Evolutionary conservation across 2,888 invertebrate species (phyloP).

Genomic region (Pterobdella sp.): DNA sequence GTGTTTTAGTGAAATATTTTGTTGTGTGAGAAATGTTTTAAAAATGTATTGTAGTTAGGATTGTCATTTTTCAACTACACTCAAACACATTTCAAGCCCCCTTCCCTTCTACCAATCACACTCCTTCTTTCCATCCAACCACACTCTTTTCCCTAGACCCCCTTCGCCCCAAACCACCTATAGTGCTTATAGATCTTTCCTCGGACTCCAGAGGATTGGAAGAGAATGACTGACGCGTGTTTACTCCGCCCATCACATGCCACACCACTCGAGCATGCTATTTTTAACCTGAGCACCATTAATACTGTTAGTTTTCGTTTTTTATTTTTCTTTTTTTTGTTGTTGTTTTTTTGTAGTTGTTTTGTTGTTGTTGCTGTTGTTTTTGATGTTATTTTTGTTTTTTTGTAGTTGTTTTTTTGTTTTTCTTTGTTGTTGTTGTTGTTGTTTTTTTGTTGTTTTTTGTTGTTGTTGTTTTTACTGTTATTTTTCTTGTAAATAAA

Average conservation of each 20-base stretch:
- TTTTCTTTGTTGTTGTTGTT: background rate
- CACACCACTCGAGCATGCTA: background rate
- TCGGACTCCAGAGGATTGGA: background rate
- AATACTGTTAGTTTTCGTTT: background rate
- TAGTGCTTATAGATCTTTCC: conserved; percentile 23
- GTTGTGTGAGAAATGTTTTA: too few relatives aligned
- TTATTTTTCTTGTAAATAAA: background rate
- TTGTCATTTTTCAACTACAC: too few relatives aligned
- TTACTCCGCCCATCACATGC: conserved; percentile 19
- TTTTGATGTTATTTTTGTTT: background rate
- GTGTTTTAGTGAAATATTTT: too few relatives aligned
- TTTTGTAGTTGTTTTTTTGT: background rate
- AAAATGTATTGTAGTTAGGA: too few relatives aligned
- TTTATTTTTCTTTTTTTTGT: background rate
- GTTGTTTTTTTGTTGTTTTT: background rate
- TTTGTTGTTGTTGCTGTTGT: conserved; percentile 3
- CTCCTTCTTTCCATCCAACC: too few relatives aligned
- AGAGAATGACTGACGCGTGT: conserved; percentile 15
- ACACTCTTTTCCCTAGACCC: background rate
- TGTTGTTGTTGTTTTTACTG: background rate
- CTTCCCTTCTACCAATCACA: too few relatives aligned
- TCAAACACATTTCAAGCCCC: too few relatives aligned
- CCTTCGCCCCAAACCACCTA: conserved; percentile 8
- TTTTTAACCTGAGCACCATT: background rate
- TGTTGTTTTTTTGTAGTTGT: background rate